Conservation (phyloP, 2,797 vertebrate species). For the Hemitrygon akajei region DNA sequence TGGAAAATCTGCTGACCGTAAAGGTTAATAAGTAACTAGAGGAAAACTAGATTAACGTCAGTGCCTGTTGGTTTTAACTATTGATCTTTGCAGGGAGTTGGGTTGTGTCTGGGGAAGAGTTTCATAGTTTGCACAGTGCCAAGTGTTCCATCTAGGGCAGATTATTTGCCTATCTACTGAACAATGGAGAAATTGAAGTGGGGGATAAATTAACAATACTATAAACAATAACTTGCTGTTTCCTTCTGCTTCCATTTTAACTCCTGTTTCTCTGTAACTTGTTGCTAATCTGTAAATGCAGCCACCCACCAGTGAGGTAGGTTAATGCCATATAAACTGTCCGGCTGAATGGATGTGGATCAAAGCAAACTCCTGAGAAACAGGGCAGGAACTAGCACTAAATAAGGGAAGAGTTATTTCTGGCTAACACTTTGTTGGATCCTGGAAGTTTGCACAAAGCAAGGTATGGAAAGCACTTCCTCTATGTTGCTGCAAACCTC, state of each 20-base stretch:
- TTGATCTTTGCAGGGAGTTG: neutral
- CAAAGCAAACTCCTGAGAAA: neutral
- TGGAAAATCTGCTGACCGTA: neutral
- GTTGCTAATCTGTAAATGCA: neutral
- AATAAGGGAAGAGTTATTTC: neutral
- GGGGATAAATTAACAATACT: neutral
- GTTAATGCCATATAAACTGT: neutral
- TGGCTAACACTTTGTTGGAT: neutral
- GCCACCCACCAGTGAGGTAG: neutral
- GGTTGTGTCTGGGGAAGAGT: neutral
- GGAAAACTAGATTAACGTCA: neutral
- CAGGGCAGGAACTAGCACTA: too few relatives aligned
- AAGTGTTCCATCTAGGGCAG: neutral
- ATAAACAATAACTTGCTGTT: neutral
- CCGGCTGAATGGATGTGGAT: neutral
- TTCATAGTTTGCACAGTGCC: neutral
- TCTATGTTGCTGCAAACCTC: neutral
- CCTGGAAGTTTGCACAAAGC: neutral
- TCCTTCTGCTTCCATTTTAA: neutral
- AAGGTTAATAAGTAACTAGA: neutral
- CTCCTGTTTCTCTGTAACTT: neutral
- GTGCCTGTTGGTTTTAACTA: neutral
- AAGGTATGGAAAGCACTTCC: neutral
- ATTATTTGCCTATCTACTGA: neutral
- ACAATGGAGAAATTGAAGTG: neutral